Percentiles rank a stretch among this genome's conserved stretches.
phyloP scores from a whole-genome alignment of 1,140 invertebrate genomes.

The Gonioctena quinquepunctata region DNA sequence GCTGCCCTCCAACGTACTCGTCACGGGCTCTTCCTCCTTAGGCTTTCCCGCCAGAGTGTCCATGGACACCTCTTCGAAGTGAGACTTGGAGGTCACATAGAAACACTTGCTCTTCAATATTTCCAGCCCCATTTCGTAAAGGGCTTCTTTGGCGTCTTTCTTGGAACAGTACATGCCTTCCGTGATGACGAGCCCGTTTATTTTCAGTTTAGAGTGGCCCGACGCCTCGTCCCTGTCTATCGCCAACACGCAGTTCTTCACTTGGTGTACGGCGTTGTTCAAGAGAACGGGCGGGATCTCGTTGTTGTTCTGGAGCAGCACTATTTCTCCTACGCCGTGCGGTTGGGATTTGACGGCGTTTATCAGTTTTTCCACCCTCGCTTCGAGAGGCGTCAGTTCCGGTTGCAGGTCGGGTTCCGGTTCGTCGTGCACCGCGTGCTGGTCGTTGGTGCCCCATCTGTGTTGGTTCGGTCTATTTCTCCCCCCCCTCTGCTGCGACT shows the following conservation, averaged over 20 bases:
- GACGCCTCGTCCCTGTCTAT: conserved; percentile 24
- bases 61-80: conserved; percentile 29
- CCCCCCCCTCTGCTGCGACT: no score
- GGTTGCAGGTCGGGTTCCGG: background rate
- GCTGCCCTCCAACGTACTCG: conserved; percentile 18
- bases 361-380: conserved; percentile 4
- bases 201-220: background rate
- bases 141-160: conserved; percentile 29
- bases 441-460: no score
- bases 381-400: background rate
- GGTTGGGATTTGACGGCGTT: background rate
- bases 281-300: conserved; percentile 6
- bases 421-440: no score
- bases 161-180: conserved; percentile 26
- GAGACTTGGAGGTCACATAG: conserved; percentile 25
- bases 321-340: background rate
- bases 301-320: conserved; percentile 8
- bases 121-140: conserved; percentile 31
- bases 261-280: conserved; percentile 6
- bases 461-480: no score
- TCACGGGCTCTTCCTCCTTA: background rate
- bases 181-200: background rate
- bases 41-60: conserved; percentile 1
- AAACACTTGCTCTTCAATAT: conserved; percentile 37
- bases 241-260: conserved; percentile 18